Evolutionary conservation across 2,113 vertebrate genomes (phyloP), one percentile per base, ranked within the genome.

Genomic region (Pagrus major): DNA sequence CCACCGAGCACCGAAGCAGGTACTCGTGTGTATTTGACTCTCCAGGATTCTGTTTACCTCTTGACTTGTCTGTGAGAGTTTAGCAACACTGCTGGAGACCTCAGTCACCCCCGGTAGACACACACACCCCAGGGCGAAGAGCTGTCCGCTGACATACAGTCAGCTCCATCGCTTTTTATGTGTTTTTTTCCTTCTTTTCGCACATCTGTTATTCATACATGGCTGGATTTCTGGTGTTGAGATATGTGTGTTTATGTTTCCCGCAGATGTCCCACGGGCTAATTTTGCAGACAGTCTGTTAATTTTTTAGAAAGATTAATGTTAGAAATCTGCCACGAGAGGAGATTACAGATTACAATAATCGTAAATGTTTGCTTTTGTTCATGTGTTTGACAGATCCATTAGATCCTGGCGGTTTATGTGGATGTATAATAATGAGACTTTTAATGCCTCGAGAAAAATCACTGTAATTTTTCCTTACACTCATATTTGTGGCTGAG

Each of bases 1-100:
- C 61, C 77, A 71, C 35, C 76, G 78, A 87, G 58, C 85, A 68
- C 42, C 25, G 65, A 68, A 68, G 66, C 82, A 80, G 84, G 84
- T 78, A 76, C 66, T 80, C 39, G 9, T 37, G 7, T 71, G 63
- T 41, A 27, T 77, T 69, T 55, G 35, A 23, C 42, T 67, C 65
- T 82, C 64, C 67, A 46, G 73, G 70, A 80, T 67, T 76, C 51
- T 84, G 73, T 88, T 87, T 75, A 84, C 80, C 55, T 76, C 49
- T 52, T n/a, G 31, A 68, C 63, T 54, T 59, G 78, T 79, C 71
- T 59, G 61, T 56, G 60, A 69, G 73, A 75, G 71, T 89, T 46
- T 56, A 14, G 63, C 33, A 72, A 55, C 39, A 47, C 67, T 21
- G 71, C n/a, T 46, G 64, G 66, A 76, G 60, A 81, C 49, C 71